These are phyloP conservation scores for Musca vetustissima DNA, from an alignment of 1,140 invertebrate genomes.

Conservation along the genomic window DNA sequence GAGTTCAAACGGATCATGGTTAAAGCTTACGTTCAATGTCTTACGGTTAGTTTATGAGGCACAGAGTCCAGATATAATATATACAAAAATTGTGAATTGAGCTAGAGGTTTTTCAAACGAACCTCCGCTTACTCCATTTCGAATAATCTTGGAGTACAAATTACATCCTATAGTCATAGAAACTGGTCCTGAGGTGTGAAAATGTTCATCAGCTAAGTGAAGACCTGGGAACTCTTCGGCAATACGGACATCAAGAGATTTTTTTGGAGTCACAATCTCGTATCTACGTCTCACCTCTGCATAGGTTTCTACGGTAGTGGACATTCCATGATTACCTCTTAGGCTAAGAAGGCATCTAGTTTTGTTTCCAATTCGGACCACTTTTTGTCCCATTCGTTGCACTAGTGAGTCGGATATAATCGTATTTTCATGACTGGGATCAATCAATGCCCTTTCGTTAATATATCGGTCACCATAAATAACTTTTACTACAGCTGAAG, in stretches of 20 bases:
- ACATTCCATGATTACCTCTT: background rate
- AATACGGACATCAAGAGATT: background rate
- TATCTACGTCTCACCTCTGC: background rate
- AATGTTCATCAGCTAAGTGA: background rate
- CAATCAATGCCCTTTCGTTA: background rate
- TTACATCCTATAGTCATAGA: background rate
- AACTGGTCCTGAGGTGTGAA: background rate
- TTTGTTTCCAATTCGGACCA: background rate
- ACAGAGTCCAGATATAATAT: conserved; percentile 10
- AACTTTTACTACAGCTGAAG: background rate
- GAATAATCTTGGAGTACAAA: background rate
- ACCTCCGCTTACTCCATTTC: background rate
- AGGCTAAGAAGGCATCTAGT: background rate
- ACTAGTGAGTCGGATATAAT: background rate
- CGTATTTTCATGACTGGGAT: background rate
- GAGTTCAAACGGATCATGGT: too few relatives aligned
- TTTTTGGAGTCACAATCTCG: background rate
- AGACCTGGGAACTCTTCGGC: background rate
- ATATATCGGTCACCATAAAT: background rate
- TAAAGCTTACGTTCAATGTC: too few relatives aligned
- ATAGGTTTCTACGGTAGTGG: background rate
- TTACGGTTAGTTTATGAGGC: background rate
- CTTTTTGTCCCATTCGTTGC: background rate
- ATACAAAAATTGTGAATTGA: background rate
- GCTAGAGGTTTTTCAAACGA: background rate